Base-by-base conservation (phyloP, 1,140 invertebrate species). In the Macrobrachium nipponense region DNA sequence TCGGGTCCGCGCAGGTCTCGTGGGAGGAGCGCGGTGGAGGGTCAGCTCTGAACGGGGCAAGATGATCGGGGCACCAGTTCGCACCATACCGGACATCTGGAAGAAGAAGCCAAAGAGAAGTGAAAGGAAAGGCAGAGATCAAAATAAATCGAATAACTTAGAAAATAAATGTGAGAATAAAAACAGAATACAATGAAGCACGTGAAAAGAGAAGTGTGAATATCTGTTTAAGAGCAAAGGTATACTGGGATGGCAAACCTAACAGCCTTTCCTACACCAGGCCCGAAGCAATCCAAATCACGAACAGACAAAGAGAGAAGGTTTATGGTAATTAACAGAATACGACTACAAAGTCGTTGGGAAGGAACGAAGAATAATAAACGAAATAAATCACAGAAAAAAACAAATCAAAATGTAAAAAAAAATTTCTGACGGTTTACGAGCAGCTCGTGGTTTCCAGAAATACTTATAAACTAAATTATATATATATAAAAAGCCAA, bases 1-100 rank as follows among this genome's bases (percentile, higher is more conserved):
- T 17, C 27, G 59, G 0, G 27, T 44, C 3, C 44, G 23, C n/a
- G 27, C 44, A 8, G n/a, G n/a, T 15, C 61, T 23, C 12, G 58
- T 51, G 61, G 84, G 84, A 66, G 84, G 84, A 27, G 84, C 59
- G 84, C 59, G 84, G 84, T 80, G 76, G 18, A 86, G 77, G 84
- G 84, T 86, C 58, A 86, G 84, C 77, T 86, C 84, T 66, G 77
- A n/a, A 36, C 77, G 77, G 27, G 84, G 84, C 60, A 73, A 68
- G 59, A 86, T 86, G 84, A 79, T 18, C 17, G 64, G 8, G n/a
- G 64, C 62, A 27, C 20, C 84, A 72, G 66, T 17, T 23, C 59
- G 77, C 66, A 78, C 64, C 84, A 80, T 86, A 59, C 84, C 84
- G 77, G 78, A 68, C 68, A 70, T 68, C 81, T 82, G 81, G 70